A percentile compares a stretch with the other conserved stretches of the same genome.
phyloP scores from a whole-genome alignment of 1,140 invertebrate species.

The Melitaea cinxia region DNA sequence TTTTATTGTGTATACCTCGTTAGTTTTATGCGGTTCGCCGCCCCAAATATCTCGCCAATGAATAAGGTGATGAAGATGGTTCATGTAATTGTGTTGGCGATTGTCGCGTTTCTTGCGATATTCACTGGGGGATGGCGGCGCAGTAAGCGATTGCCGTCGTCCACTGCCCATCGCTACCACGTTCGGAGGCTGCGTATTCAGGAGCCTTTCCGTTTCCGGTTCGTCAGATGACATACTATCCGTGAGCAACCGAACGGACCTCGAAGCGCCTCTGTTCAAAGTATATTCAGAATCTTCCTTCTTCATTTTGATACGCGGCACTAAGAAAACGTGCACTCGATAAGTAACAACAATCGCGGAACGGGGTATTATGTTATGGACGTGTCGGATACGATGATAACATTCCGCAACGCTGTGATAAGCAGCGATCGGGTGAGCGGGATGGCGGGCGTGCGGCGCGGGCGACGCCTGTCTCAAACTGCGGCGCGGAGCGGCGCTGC shows the following conservation, averaged over 20 bases:
- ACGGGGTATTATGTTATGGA: conserved; percentile 33
- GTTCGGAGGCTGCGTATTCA: conserved; percentile 54
- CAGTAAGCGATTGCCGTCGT: conserved; percentile 73
- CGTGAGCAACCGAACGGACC: conserved; percentile 55
- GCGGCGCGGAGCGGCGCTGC: conserved; percentile 47
- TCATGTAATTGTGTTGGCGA: conserved; percentile 72
- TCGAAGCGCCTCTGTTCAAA: conserved; percentile 49
- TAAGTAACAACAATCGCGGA: conserved; percentile 35
- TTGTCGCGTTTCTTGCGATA: conserved; percentile 68
- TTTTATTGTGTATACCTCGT: conserved; percentile 66
- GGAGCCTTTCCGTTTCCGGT: conserved; percentile 71
- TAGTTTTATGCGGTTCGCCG: conserved; percentile 68
- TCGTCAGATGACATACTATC: conserved; percentile 73
- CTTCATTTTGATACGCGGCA: conserved; percentile 58
- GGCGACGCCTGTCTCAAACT: conserved; percentile 63
- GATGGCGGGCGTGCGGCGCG: conserved; percentile 53
- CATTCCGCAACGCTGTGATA: conserved; percentile 49
- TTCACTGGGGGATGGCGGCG: conserved; percentile 76
- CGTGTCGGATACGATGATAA: conserved; percentile 45
- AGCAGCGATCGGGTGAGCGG: conserved; percentile 27
- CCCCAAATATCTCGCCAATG: conserved; percentile 77
- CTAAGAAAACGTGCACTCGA: conserved; percentile 43
- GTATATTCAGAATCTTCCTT: conserved; percentile 53
- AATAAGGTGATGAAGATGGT: conserved; percentile 76
- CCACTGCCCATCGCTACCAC: conserved; percentile 53